These are phyloP conservation scores for Motacilla alba DNA, from an alignment of 2,113 vertebrate genomes.

Conservation along the genomic window DNA sequence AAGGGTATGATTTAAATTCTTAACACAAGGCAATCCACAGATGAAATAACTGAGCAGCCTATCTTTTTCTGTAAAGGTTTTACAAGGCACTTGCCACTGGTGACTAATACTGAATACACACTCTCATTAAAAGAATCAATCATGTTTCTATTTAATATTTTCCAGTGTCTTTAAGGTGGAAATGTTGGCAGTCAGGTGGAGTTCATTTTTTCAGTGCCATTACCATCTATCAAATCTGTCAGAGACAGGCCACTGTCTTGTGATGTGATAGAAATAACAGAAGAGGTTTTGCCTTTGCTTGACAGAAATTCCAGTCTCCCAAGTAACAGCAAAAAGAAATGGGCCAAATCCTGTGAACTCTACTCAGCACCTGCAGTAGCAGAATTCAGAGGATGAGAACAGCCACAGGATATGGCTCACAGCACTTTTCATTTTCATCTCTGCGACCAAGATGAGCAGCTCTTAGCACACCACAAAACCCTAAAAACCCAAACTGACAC, in stretches of 20 bases:
- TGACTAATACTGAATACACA: not conserved
- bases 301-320: not conserved
- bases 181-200: not conserved
- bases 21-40: conserved; percentile 6
- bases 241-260: not conserved
- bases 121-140: not conserved
- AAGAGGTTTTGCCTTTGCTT: not conserved
- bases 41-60: not conserved
- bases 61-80: not conserved
- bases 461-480: not conserved
- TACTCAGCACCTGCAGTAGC: fast-evolving
- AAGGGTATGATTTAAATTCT: conserved; percentile 53
- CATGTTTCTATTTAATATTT: not conserved
- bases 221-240: not conserved
- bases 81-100: not conserved
- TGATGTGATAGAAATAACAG: not conserved
- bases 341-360: not conserved
- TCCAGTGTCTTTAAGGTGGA: not conserved
- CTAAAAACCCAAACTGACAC: not conserved
- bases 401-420: not conserved
- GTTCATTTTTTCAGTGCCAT: not conserved
- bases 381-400: not conserved
- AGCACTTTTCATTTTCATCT: not conserved
- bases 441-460: not conserved
- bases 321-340: not conserved